A percentile compares a stretch with the other conserved stretches of the same genome.
These are phyloP conservation scores for Cantharis rustica DNA, from an alignment of 2,888 invertebrate genomes.

Conservation along the genomic window DNA sequence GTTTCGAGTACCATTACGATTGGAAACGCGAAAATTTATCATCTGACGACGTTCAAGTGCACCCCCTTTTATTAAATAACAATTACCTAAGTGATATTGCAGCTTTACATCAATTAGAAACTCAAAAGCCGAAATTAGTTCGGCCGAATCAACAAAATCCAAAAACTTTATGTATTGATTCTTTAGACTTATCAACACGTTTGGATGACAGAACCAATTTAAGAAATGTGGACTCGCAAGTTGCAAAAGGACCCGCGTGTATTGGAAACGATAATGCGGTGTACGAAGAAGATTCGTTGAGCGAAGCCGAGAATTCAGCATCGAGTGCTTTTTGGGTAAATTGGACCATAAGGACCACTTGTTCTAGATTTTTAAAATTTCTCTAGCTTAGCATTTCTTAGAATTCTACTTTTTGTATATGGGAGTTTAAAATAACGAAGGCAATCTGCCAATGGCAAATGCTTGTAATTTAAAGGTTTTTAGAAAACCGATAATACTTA, in stretches of 20 bases:
- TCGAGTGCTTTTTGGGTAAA: conserved; percentile 46
- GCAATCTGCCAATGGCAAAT: conserved; percentile 23
- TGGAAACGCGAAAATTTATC: neutral
- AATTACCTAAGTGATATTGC: neutral
- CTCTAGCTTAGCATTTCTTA: conserved; percentile 1
- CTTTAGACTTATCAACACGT: neutral
- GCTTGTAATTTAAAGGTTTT: conserved; percentile 18
- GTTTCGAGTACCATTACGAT: neutral
- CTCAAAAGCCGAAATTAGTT: neutral
- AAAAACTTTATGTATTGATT: neutral
- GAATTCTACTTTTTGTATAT: conserved; percentile 1
- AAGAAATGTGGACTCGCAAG: neutral
- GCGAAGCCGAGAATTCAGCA: conserved; percentile 20
- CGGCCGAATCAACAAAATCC: neutral
- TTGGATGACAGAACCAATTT: neutral
- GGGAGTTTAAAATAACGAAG: conserved; percentile 18
- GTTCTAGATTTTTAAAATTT: conserved; percentile 17
- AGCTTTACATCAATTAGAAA: neutral
- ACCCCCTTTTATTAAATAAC: neutral
- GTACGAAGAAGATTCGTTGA: neutral
- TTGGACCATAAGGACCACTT: conserved; percentile 9
- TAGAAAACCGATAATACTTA: neutral
- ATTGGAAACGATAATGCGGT: neutral
- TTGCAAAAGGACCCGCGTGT: neutral
- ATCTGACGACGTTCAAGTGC: neutral